Evolutionary conservation across 2,797 vertebrate genomes (phyloP), one percentile per base, ranked within the genome.

Genomic region (Aldrovandia affinis): DNA sequence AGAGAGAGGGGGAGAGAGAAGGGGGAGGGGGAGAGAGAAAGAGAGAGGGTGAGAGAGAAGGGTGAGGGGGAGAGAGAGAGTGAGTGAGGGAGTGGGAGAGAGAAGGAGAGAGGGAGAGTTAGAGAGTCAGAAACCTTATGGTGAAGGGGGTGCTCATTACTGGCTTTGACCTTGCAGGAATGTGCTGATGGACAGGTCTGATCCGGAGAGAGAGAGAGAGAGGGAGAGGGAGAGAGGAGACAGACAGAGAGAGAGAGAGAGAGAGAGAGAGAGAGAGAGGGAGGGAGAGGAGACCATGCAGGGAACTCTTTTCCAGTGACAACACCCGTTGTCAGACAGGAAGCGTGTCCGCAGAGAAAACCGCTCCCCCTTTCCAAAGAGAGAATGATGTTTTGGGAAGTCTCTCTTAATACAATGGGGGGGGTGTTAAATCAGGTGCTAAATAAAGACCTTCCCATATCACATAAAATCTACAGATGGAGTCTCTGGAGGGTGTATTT

Each of bases 151-250:
- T 28, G 61, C 61, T 65, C 61, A 65, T 65, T 10, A 65, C 61
- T 30, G n/a, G n/a, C 61, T 30, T 65, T 65, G 61, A 65, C 61
- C 61, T 12, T 65, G n/a, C n/a, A 65, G n/a, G n/a, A 65, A 65
- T 28, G 61, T 65, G 61, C 61, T 65, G 61, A 65, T 30, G n/a
- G 61, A 28, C 61, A 65, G 61, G 61, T 65, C 9, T 65, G n/a
- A 12, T 7, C n/a, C 12, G n/a, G n/a, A 65, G 61, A 7, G n/a
- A 3, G 6, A 18, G 20, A 18, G 14, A 18, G 20, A 52, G 50
- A 12, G 14, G 50, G 14, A 12, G 50, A 12, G 14, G 50, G 14
- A 15, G 18, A 14, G 18, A 14, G 15, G 12, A 12, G 47, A 50
- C 5, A 50, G 47, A 50, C 12, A n/a, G 6, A 18, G 54, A 15